Evolutionary conservation across 2,888 invertebrate species (phyloP).

Genomic region (Drosophila kambysellisi): DNA sequence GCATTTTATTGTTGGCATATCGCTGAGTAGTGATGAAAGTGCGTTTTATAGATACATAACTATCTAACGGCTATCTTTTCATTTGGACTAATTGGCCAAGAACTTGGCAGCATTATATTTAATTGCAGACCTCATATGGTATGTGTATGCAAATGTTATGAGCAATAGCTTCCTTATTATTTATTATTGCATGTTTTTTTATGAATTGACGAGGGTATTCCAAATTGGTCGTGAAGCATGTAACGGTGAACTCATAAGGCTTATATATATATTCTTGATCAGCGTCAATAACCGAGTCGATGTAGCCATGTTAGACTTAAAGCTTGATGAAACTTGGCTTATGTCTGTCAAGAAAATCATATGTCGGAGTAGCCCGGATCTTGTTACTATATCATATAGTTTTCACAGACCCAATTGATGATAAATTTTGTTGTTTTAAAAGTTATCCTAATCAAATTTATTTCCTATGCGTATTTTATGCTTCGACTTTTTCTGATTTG

Average conservation of each 20-base stretch:
- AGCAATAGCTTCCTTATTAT: background rate
- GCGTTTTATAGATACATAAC: background rate
- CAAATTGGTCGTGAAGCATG: background rate
- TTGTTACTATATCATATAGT: background rate
- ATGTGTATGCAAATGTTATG: background rate
- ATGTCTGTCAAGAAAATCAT: no score
- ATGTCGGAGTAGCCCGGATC: no score
- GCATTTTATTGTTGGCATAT: slow-evolving; percentile 8
- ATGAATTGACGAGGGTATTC: background rate
- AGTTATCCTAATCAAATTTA: no score
- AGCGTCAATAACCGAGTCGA: background rate
- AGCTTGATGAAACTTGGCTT: background rate
- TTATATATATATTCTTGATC: background rate
- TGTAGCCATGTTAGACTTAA: background rate
- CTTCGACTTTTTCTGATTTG: no score
- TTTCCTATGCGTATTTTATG: no score
- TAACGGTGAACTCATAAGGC: background rate
- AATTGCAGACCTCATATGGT: background rate
- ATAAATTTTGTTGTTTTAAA: no score
- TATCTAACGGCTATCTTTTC: slow-evolving; percentile 23
- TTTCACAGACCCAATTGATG: background rate
- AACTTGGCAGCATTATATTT: background rate
- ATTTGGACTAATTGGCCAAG: slow-evolving; percentile 45
- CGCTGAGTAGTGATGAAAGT: background rate
- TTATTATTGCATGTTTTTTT: background rate